Conservation (phyloP, 2,888 invertebrate genomes). For the Philonicus albiceps region DNA sequence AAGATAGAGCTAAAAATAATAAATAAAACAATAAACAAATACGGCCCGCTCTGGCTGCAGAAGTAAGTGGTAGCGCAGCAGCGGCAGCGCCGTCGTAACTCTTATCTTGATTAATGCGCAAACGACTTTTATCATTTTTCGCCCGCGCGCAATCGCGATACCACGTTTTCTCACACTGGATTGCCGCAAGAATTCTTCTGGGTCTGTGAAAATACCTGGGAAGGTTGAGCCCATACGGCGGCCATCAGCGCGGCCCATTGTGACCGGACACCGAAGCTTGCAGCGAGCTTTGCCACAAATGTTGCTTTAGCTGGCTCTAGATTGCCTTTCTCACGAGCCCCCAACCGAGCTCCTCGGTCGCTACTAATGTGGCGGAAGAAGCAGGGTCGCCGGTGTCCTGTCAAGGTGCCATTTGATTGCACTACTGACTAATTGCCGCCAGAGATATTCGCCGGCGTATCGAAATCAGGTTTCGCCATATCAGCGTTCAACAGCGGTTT, state of each 20-base stretch:
- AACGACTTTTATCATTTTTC: slow-evolving; percentile 43
- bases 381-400: neutral
- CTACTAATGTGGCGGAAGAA: neutral
- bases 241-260: neutral
- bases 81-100: slow-evolving; percentile 30
- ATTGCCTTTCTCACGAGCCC: neutral
- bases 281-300: neutral
- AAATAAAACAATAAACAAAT: slow-evolving; percentile 39
- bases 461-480: neutral
- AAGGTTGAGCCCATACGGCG: neutral
- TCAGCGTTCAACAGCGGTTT: neutral
- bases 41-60: neutral
- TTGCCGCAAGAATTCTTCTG: slow-evolving; percentile 26
- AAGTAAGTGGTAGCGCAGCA: slow-evolving; percentile 18
- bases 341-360: neutral
- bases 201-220: slow-evolving; percentile 12
- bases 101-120: slow-evolving; percentile 44
- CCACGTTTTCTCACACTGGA: slow-evolving; percentile 35
- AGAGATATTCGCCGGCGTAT: neutral
- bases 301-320: neutral
- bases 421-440: neutral
- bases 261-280: neutral
- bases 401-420: neutral
- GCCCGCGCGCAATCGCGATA: slow-evolving; percentile 37
- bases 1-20: slow-evolving; percentile 33